Evolutionary conservation across 53 echinoderm and acorn worm genomes (phyloP).

Genomic region (Antedon mediterranea): DNA sequence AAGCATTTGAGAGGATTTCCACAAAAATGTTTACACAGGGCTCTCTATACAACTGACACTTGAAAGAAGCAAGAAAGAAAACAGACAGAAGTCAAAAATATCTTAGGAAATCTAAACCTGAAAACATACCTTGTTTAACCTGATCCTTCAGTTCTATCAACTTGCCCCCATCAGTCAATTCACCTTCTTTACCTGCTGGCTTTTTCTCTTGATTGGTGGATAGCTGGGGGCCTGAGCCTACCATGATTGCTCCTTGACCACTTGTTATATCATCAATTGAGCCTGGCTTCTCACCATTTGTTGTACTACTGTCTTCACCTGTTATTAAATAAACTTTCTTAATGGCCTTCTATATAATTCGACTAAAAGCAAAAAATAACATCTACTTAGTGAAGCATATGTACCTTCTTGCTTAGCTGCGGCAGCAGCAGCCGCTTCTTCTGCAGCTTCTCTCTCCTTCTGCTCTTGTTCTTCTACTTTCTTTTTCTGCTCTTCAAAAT

Average conservation of each 20-base stretch:
- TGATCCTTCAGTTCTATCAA: neutral
- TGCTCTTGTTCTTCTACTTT: constrained; percentile 82
- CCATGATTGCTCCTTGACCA: neutral
- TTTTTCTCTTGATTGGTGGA: neutral
- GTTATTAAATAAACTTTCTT: neutral
- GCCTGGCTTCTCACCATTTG: neutral
- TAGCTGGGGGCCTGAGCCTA: neutral
- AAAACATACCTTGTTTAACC: neutral
- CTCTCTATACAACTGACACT: too few relatives aligned
- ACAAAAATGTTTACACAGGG: too few relatives aligned
- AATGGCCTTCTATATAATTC: neutral
- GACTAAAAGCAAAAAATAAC: neutral
- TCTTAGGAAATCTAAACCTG: too few relatives aligned
- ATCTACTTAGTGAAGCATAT: too few relatives aligned
- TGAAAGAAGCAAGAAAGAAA: too few relatives aligned
- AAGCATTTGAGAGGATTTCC: too few relatives aligned
- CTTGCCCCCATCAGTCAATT: neutral
- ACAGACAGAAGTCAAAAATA: too few relatives aligned
- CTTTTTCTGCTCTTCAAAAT: constrained; percentile 88
- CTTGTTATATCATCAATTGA: neutral
- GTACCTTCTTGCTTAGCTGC: constrained; percentile 16
- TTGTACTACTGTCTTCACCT: neutral
- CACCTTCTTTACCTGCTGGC: neutral
- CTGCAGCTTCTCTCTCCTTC: constrained; percentile 55
- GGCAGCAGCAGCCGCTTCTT: constrained; percentile 46